These are phyloP conservation scores for Lophotis ruficrista DNA, from an alignment of 2,113 vertebrate genomes.

Conservation along the genomic window DNA sequence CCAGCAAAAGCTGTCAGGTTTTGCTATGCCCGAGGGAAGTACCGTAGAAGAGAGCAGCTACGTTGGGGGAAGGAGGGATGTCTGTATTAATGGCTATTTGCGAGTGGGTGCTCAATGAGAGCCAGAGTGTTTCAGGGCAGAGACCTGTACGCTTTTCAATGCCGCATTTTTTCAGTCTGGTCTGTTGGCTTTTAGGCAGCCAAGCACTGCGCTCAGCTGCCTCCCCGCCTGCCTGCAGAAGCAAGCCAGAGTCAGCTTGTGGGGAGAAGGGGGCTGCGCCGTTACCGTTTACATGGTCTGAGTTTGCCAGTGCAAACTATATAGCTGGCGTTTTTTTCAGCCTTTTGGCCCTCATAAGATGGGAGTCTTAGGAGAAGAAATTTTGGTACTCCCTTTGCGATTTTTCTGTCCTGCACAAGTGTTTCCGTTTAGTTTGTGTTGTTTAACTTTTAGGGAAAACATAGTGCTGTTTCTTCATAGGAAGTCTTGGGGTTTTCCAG, in stretches of 20 bases:
- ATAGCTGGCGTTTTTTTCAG: not conserved
- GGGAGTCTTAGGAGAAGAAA: not conserved
- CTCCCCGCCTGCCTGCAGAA: not conserved
- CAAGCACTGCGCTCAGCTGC: not conserved
- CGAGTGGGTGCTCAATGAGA: not conserved
- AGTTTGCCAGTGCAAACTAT: not conserved
- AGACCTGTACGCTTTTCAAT: not conserved
- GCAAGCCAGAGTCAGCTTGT: not conserved
- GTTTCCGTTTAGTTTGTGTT: not conserved
- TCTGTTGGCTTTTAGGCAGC: not conserved
- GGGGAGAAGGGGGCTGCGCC: not conserved
- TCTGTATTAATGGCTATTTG: not conserved
- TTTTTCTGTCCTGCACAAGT: not conserved
- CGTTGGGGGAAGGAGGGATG: not conserved
- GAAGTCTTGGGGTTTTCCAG: not conserved
- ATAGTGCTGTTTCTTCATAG: not conserved
- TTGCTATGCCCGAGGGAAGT: not conserved
- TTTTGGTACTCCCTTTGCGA: fast-evolving
- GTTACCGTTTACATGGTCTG: fast-evolving
- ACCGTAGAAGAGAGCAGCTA: not conserved
- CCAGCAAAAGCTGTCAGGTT: not conserved
- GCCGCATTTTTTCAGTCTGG: not conserved
- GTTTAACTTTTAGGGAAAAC: not conserved
- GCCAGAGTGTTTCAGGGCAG: not conserved
- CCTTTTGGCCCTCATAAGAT: not conserved